Evolutionary conservation across 2,113 vertebrate genomes (phyloP), one percentile per base, ranked within the genome.

Genomic region (Ramphastos sulfuratus): DNA sequence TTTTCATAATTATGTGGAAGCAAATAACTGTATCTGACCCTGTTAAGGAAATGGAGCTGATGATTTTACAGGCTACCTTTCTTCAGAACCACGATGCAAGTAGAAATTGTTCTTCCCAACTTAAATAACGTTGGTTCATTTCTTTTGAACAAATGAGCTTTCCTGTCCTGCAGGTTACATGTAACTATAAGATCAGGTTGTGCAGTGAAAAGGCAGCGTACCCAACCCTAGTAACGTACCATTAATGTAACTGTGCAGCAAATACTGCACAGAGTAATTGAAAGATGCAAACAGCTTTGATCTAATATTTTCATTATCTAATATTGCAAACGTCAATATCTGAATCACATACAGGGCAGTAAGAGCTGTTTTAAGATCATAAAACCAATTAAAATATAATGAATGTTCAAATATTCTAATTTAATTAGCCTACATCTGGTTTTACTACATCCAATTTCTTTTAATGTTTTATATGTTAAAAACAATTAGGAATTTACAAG

Each of bases 321-420:
- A 77, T 75, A 92, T 8, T 52, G 78, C 59, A 82, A 87, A 50
- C 64, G 89, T 90, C 59, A 84, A 64, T 71, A 82, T 91, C 81
- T 63, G 58, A 66, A 64, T 92, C 61, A 52, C 61, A 72, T 16
- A 59, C 12, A 46, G 0, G 1, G 31, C 20, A 80, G 8, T 15
- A 59, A 79, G 74, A 85, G 33, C 31, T 74, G 33, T 65, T 96
- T 87, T 76, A 73, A 60, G 54, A 83, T 37, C 64, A 85, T 85
- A 91, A 94, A 92, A 81, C 44, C 30, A 90, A 94, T 91, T 92
- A 88, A 59, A 93, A 74, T 19, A 21, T 50, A 79, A 88, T 86
- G 75, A 93, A 92, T 78, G 65, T 80, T 91, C 58, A 58, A 80
- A 31, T 69, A 50, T 79, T 84, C 64, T 80, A 80, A 94, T 83